Conservation (phyloP, 2,888 invertebrate species). For the Dendrolimus pini region DNA sequence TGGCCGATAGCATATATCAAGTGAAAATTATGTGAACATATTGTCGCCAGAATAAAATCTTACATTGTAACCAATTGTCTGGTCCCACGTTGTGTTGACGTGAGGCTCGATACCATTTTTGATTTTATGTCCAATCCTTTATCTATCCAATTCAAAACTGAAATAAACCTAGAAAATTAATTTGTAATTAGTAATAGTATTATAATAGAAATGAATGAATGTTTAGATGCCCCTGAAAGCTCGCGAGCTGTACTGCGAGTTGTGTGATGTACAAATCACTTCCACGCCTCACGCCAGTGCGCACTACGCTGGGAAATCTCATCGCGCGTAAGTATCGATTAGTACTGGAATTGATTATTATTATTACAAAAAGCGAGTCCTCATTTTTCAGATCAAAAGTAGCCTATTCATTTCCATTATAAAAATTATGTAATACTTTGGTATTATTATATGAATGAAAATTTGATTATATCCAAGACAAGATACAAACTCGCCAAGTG, state of each 20-base stretch:
- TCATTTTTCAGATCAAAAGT: too few relatives aligned
- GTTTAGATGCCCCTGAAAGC: slow-evolving; percentile 45
- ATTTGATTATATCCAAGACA: too few relatives aligned
- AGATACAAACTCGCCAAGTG: too few relatives aligned
- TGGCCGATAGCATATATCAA: slow-evolving; percentile 28
- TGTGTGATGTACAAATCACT: slow-evolving; percentile 69
- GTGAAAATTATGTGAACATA: slow-evolving; percentile 49
- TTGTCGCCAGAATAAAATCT: slow-evolving; percentile 47
- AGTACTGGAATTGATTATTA: too few relatives aligned
- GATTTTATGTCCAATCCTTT: neutral
- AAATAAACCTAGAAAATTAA: too few relatives aligned
- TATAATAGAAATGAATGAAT: too few relatives aligned
- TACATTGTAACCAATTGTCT: slow-evolving; percentile 55
- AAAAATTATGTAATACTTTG: too few relatives aligned
- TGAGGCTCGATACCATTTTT: slow-evolving; percentile 20
- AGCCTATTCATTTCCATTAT: too few relatives aligned
- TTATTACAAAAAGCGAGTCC: too few relatives aligned
- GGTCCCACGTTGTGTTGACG: slow-evolving; percentile 36
- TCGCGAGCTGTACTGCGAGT: slow-evolving; percentile 61
- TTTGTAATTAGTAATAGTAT: too few relatives aligned
- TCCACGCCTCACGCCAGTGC: slow-evolving; percentile 64
- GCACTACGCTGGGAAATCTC: slow-evolving; percentile 68
- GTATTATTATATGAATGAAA: too few relatives aligned
- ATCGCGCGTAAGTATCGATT: slow-evolving; percentile 47
- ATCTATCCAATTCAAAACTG: too few relatives aligned